Conservation (phyloP, 2,888 invertebrate species). For the Spodoptera picta region DNA sequence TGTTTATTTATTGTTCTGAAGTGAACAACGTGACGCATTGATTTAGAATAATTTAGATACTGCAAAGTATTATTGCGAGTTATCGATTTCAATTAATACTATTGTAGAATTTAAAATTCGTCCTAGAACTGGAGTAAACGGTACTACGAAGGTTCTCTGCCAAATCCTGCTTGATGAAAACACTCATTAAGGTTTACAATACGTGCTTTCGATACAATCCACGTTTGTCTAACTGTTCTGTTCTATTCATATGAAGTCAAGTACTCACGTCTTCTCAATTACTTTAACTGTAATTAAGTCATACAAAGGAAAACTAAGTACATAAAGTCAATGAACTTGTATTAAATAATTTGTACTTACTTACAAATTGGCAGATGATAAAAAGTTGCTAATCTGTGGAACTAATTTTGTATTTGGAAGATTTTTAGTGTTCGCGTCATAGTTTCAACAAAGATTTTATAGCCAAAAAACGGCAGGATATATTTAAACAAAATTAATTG, state of each 20-base stretch:
- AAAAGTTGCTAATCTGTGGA: not conserved
- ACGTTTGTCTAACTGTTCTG: constrained; percentile 9
- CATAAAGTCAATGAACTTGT: constrained; percentile 44
- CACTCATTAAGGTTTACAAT: not conserved
- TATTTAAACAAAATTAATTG: no score
- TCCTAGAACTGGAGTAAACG: no score
- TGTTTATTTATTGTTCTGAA: no score
- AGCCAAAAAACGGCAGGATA: no score
- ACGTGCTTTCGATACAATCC: not conserved
- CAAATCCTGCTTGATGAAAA: no score
- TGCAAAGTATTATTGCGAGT: no score
- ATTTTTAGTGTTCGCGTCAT: not conserved
- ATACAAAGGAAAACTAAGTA: constrained; percentile 7
- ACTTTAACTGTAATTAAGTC: constrained; percentile 24
- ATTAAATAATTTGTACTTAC: constrained; percentile 10
- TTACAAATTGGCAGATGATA: not conserved
- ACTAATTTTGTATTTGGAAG: not conserved
- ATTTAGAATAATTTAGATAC: no score
- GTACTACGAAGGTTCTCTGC: no score
- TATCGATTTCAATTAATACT: no score
- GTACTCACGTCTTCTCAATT: constrained; percentile 1
- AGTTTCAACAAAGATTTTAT: no score
- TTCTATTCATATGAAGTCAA: constrained; percentile 1
- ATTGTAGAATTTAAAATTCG: no score
- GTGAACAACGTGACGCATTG: no score